Percentiles rank a stretch among this genome's conserved stretches.
These are phyloP conservation scores for Zaprionus vittiger DNA, from an alignment of 1,140 invertebrate species.

Conservation along the genomic window DNA sequence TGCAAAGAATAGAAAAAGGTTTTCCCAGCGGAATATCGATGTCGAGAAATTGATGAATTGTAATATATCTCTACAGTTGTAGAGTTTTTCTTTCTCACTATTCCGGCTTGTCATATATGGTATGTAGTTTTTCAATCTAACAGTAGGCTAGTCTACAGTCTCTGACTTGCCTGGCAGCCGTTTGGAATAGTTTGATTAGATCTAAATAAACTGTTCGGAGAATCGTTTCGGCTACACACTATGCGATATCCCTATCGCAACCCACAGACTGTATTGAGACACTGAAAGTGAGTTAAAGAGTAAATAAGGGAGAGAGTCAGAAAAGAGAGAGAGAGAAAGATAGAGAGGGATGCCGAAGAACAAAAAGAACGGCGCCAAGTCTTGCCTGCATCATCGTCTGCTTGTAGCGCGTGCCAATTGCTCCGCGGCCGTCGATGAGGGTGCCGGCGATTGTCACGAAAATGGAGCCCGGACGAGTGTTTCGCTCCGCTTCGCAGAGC, in stretches of 20 bases:
- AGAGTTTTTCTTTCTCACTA: too few species aligned
- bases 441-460: not conserved
- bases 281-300: not conserved
- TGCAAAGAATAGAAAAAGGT: too few species aligned
- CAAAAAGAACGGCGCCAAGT: slow-evolving; percentile 5
- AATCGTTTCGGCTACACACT: slow-evolving; percentile 2
- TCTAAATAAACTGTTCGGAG: not conserved
- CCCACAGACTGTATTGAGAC: not conserved
- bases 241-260: not conserved
- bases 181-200: not conserved
- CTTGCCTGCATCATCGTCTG: not conserved
- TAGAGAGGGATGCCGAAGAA: slow-evolving; percentile 3
- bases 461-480: not conserved
- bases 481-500: slow-evolving; percentile 37
- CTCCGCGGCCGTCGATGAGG: not conserved
- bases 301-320: not conserved
- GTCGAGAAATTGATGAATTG: too few species aligned
- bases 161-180: not conserved
- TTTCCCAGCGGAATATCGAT: too few species aligned
- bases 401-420: not conserved
- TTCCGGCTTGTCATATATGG: too few species aligned
- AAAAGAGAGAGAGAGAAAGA: not conserved
- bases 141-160: not conserved
- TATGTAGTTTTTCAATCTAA: not conserved
- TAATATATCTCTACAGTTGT: too few species aligned